These are phyloP conservation scores for Amazona guildingii DNA, from an alignment of 2,113 vertebrate genomes.

Conservation along the genomic window DNA sequence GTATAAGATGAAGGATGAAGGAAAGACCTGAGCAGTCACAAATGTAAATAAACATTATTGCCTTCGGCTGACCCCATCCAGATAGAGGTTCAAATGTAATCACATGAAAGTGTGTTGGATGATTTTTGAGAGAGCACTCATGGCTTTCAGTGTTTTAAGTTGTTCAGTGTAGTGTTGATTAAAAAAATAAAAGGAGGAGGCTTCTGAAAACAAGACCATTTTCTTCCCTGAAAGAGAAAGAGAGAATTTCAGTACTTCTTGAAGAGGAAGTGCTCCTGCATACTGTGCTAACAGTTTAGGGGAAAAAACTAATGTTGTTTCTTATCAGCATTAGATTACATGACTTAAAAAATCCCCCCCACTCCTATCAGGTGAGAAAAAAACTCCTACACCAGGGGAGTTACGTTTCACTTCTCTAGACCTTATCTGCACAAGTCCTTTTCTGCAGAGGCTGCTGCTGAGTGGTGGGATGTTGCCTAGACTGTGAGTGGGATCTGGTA, in stretches of 20 bases:
- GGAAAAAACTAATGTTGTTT: constrained; percentile 16
- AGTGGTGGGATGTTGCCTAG: background rate
- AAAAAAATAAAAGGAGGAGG: background rate
- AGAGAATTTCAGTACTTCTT: background rate
- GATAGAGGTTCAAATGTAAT: background rate
- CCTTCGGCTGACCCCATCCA: background rate
- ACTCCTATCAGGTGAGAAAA: background rate
- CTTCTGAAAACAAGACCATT: background rate
- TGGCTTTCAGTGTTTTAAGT: background rate
- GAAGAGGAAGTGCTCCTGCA: background rate
- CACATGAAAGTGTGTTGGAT: background rate
- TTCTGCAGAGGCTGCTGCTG: background rate
- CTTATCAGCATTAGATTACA: constrained; percentile 30
- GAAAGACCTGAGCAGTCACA: constrained; percentile 2
- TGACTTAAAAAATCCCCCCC: background rate
- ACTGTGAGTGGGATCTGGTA: background rate
- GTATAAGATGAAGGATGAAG: background rate
- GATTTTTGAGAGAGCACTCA: background rate
- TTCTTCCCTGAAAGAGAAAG: background rate
- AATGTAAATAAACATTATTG: background rate
- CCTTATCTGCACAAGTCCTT: background rate
- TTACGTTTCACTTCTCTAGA: constrained; percentile 1
- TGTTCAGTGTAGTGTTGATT: background rate
- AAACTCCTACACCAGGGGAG: background rate
- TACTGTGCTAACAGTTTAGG: background rate